Evolutionary conservation across 2,888 invertebrate species (phyloP).

Genomic region (Amblyjoppa fuscipennis): DNA sequence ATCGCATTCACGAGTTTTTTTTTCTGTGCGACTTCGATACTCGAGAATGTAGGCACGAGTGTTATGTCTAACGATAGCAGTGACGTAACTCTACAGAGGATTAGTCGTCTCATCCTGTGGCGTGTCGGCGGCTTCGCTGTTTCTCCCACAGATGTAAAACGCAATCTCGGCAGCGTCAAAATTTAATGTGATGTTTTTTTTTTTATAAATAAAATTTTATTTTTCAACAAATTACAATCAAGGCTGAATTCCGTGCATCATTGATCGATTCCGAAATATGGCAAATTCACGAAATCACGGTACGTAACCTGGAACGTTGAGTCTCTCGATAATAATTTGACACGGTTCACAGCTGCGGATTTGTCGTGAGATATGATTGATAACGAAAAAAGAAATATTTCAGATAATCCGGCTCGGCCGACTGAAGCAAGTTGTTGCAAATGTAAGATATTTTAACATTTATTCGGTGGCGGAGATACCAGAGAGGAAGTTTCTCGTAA

Average conservation of each 20-base stretch:
- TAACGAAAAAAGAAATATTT: not conserved
- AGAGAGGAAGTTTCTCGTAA: no score
- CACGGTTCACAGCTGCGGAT: not conserved
- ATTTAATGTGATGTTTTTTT: constrained; percentile 17
- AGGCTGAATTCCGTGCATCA: not conserved
- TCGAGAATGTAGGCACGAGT: constrained; percentile 25
- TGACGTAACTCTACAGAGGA: not conserved
- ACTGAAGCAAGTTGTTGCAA: no score
- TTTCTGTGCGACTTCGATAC: not conserved
- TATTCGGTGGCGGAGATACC: no score
- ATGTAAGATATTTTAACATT: no score
- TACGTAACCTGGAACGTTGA: constrained; percentile 27
- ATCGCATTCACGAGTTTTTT: not conserved
- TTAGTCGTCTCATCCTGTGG: not conserved
- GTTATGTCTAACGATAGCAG: not conserved
- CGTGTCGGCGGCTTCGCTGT: not conserved
- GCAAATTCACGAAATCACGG: constrained; percentile 37
- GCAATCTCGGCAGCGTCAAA: constrained; percentile 15
- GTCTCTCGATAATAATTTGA: not conserved
- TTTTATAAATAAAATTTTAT: not conserved
- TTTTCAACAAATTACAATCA: not conserved
- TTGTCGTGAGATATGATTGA: not conserved
- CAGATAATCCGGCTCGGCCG: not conserved
- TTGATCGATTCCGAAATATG: constrained; percentile 32
- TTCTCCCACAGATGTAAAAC: not conserved